Conservation (phyloP, 2,797 vertebrate genomes). For the Crotalus adamanteus region DNA sequence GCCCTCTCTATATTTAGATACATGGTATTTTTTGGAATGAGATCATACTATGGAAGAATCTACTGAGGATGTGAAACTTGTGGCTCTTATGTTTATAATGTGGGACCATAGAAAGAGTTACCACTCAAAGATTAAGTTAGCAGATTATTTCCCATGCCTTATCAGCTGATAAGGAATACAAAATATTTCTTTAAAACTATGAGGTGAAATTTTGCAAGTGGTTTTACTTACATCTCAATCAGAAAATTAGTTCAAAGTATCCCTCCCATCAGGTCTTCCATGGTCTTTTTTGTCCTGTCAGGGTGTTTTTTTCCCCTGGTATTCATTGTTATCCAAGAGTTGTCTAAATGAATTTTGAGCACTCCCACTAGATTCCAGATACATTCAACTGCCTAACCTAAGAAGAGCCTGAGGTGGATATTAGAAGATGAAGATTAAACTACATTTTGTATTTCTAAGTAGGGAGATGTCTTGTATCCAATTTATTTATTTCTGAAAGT, state of each 20-base stretch:
- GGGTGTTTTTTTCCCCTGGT: not conserved
- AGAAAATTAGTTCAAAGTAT: conserved; percentile 53
- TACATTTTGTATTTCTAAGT: not conserved
- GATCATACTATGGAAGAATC: not conserved
- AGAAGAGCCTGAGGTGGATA: not conserved
- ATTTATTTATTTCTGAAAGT: not conserved
- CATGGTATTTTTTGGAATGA: not conserved
- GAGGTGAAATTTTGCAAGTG: conserved; percentile 46
- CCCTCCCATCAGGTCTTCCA: conserved; percentile 56
- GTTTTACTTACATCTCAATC: conserved; percentile 41
- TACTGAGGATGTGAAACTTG: not conserved
- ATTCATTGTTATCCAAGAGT: conserved; percentile 41
- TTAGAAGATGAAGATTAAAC: not conserved
- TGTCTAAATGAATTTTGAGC: not conserved
- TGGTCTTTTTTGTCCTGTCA: conserved; percentile 51
- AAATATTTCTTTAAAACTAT: conserved; percentile 51
- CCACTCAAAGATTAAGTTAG: not conserved
- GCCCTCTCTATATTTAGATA: not conserved
- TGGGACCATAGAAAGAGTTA: not conserved
- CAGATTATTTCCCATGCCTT: not conserved
- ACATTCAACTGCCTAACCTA: not conserved
- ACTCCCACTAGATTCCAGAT: not conserved
- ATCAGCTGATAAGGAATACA: conserved; percentile 33
- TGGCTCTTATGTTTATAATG: not conserved
- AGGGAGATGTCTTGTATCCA: not conserved